Evolutionary conservation across 1,140 invertebrate genomes (phyloP).

Genomic region (Dinoponera quadriceps): DNA sequence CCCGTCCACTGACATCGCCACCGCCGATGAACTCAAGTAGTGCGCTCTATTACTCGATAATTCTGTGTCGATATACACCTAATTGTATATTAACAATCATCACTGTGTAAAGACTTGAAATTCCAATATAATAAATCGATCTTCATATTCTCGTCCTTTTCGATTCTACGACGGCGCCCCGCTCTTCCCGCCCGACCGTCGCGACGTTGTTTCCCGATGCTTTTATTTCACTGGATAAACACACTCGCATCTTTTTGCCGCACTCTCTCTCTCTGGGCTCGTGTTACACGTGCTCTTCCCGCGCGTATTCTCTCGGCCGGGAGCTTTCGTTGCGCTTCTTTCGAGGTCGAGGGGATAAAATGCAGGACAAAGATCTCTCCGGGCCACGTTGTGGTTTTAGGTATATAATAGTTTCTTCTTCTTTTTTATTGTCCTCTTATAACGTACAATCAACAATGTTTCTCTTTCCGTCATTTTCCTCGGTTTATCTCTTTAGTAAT

Average conservation of each 20-base stretch:
- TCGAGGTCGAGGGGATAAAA: not conserved
- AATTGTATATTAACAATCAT: conserved; percentile 65
- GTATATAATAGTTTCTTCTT: conserved; percentile 54
- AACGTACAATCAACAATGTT: conserved; percentile 75
- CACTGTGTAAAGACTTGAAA: conserved; percentile 59
- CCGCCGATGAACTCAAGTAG: conserved; percentile 24
- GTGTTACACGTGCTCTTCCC: no score
- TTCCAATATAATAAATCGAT: conserved; percentile 58
- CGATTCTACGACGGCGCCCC: not conserved
- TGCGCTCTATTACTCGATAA: conserved; percentile 60
- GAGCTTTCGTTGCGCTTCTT: not conserved
- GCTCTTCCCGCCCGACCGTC: not conserved
- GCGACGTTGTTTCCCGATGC: no score
- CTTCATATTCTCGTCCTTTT: conserved; percentile 20
- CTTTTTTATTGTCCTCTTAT: conserved; percentile 78
- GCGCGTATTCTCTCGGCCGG: no score
- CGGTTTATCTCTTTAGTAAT: conserved; percentile 20
- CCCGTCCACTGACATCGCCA: not conserved
- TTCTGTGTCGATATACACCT: conserved; percentile 64
- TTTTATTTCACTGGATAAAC: no score
- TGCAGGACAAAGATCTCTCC: not conserved
- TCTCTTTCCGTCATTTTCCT: not conserved
- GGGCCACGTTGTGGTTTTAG: not conserved
- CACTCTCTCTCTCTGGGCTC: not conserved
- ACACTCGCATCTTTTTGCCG: not conserved